Conservation (phyloP, 2,797 vertebrate genomes). For the Molossus molossus region DNA sequence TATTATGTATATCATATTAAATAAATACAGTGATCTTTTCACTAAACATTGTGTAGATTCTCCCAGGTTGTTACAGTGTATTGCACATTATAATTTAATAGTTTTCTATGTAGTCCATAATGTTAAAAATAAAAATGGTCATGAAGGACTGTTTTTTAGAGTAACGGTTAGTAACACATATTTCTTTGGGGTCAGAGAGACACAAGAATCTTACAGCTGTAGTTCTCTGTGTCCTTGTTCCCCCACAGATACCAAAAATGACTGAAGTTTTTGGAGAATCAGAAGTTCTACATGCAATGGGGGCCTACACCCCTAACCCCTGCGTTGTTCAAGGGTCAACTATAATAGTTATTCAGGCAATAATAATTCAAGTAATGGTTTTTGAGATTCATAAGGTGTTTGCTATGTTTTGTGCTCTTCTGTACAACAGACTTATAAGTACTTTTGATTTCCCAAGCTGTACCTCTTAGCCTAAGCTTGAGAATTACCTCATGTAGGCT, state of each 20-base stretch:
- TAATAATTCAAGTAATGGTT: not conserved
- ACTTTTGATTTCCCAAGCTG: not conserved
- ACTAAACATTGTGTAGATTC: not conserved
- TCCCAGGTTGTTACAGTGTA: not conserved
- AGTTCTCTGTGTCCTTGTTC: not conserved
- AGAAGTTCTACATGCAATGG: not conserved
- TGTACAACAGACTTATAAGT: not conserved
- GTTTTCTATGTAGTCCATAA: not conserved
- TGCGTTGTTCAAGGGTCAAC: not conserved
- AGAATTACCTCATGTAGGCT: not conserved
- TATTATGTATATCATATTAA: not conserved
- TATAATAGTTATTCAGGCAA: not conserved
- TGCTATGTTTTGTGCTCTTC: not conserved
- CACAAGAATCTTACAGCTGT: not conserved
- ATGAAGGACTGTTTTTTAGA: constrained; percentile 1
- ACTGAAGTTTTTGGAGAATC: not conserved
- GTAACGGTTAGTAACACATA: not conserved
- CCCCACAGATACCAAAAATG: not conserved
- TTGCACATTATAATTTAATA: constrained; percentile 6
- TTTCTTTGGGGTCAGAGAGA: not conserved
- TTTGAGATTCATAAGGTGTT: not conserved
- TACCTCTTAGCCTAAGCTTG: not conserved
- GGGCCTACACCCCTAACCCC: not conserved
- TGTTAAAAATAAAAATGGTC: constrained; percentile 24
- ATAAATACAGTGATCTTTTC: not conserved